Evolutionary conservation across 2,113 vertebrate species (phyloP).

Genomic region (Donacobius atricapilla): DNA sequence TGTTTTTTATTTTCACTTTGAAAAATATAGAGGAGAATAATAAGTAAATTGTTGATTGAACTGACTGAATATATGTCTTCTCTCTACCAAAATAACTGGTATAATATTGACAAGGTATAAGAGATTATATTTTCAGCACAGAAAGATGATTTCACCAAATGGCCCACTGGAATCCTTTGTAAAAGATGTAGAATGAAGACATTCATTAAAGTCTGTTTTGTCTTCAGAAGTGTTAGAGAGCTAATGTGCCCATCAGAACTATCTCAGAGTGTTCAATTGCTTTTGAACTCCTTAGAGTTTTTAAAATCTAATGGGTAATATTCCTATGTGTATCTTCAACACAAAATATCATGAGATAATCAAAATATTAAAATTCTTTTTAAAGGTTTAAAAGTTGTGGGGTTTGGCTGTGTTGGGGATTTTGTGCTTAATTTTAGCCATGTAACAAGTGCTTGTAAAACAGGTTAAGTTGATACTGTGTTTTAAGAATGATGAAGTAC

Average conservation of each 20-base stretch:
- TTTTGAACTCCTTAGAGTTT: not conserved
- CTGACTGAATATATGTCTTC: not conserved
- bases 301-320: not conserved
- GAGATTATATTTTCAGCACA: not conserved
- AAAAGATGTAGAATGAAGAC: not conserved
- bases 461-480: not conserved
- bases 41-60: not conserved
- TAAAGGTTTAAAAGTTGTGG: not conserved
- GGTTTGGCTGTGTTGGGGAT: rapidly evolving
- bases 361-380: not conserved
- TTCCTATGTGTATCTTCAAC: not conserved
- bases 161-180: not conserved
- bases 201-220: not conserved
- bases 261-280: not conserved
- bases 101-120: not conserved
- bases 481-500: not conserved
- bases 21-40: not conserved
- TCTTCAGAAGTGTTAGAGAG: not conserved
- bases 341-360: not conserved
- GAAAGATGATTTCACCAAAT: not conserved
- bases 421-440: not conserved
- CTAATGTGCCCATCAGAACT: not conserved
- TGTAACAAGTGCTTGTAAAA: not conserved
- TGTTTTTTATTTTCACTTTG: not conserved
- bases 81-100: not conserved